Base-by-base conservation (phyloP, 2,113 vertebrate species). In the Eleginops maclovinus region DNA sequence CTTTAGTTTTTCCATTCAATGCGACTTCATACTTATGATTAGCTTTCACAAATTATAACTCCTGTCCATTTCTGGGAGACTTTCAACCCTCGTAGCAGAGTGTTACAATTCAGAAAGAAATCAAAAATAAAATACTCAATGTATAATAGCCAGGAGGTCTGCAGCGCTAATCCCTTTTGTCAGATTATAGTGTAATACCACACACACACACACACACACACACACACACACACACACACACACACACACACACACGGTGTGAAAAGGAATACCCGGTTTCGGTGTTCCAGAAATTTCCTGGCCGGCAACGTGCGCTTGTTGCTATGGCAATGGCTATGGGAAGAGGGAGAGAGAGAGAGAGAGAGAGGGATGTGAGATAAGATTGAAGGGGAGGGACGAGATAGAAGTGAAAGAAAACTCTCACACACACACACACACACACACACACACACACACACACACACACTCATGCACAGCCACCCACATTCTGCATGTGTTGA, bases 401-500 rank as follows among this genome's bases (percentile, higher is more conserved):
- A 81, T n/a, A 77, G 53, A 49, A 60, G 50, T 3, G 46, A 46
- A 60, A 2, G 21, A 82, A 77, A 69, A 75, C 71, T 43, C 53
- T 64, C 15, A 59, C 56, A 50, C n/a, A 12, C 66, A 31, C 41
- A 63, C 36, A 59, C 44, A 61, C n/a, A 61, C 61, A 56, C 67
- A 62, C 43, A 40, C 17, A 36, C 13, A 40, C 16, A 22, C 17
- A 68, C 10, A 26, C 16, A 60, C 49, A 46, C n/a, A 10, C 62
- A 24, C 41, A 62, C 36, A 58, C 36, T 49, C 44, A 4, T 8
- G n/a, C 28, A 40, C 54, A 64, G 77, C 83, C 87, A 91, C 85
- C 75, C 87, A 87, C 93, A 93, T 87, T 82, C 69, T 59, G 53
- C 91, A 90, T 93, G 90, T 92, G 92, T 79, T 69, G 2, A 75